Evolutionary conservation across 1,140 invertebrate species (phyloP).

Genomic region (Neodiprion virginianus): DNA sequence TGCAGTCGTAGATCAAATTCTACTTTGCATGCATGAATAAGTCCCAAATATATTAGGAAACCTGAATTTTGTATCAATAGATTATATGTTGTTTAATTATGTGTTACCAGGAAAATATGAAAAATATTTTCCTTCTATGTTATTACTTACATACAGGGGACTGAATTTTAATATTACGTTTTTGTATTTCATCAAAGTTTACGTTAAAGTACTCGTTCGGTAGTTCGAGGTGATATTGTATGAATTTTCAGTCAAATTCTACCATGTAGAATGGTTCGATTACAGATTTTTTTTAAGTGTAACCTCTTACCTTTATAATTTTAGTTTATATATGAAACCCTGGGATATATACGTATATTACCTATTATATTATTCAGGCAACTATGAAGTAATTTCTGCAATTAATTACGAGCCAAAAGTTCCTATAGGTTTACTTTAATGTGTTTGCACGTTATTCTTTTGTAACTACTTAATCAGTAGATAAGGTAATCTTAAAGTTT

Average conservation of each 20-base stretch:
- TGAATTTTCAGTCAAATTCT: not conserved
- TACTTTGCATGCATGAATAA: conserved; percentile 16
- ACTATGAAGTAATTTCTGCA: no score
- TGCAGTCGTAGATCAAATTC: conserved; percentile 2
- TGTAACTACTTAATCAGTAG: no score
- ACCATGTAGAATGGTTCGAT: not conserved
- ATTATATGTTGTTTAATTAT: not conserved
- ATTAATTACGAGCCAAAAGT: no score
- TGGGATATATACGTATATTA: no score
- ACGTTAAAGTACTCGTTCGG: not conserved
- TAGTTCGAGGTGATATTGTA: not conserved
- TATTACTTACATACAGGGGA: not conserved
- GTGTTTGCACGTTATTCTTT: no score
- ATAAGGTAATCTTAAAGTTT: no score
- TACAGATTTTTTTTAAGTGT: not conserved
- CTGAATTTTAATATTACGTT: not conserved
- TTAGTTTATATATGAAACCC: no score
- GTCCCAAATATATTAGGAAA: no score
- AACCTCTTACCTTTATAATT: not conserved
- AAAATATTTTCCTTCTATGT: no score
- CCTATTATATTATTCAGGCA: no score
- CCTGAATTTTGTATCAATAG: no score
- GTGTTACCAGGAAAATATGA: not conserved
- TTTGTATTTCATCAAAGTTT: not conserved
- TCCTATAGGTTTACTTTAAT: no score